Conservation (phyloP, 2,113 vertebrate genomes). For the Channa argus region DNA sequence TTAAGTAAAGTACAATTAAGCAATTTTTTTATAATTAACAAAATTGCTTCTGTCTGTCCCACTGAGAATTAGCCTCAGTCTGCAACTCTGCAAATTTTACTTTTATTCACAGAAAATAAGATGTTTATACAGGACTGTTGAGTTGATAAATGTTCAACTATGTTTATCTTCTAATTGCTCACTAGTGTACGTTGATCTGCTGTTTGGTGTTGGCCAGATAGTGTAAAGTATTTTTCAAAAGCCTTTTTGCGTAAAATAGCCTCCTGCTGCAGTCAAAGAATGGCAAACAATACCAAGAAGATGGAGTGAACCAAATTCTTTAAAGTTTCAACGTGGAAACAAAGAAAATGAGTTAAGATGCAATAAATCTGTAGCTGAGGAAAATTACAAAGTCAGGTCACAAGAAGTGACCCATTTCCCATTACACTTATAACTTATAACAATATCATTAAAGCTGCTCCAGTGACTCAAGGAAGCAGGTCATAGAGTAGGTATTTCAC, state of each 20-base stretch:
- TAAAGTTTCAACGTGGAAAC: not conserved
- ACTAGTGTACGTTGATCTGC: no score
- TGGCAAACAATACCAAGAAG: not conserved
- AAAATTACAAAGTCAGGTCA: not conserved
- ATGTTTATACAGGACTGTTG: no score
- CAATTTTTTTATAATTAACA: not conserved
- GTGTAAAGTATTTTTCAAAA: no score
- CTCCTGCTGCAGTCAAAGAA: no score
- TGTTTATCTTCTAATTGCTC: no score
- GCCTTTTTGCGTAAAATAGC: no score
- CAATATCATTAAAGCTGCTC: no score
- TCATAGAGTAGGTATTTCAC: not conserved
- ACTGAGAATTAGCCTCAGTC: slow-evolving; percentile 3
- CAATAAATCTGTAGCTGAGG: not conserved
- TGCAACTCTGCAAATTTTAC: not conserved
- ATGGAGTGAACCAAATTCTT: not conserved
- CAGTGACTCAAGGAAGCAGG: no score
- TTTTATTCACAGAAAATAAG: not conserved
- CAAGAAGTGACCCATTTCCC: not conserved
- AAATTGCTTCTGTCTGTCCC: not conserved
- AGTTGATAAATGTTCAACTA: no score
- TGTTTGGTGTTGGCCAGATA: no score
- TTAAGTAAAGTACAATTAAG: not conserved
- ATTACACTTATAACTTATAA: not conserved
- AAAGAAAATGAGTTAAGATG: not conserved